phyloP scores from a whole-genome alignment of 2,888 invertebrate genomes.

The Agapostemon virescens region DNA sequence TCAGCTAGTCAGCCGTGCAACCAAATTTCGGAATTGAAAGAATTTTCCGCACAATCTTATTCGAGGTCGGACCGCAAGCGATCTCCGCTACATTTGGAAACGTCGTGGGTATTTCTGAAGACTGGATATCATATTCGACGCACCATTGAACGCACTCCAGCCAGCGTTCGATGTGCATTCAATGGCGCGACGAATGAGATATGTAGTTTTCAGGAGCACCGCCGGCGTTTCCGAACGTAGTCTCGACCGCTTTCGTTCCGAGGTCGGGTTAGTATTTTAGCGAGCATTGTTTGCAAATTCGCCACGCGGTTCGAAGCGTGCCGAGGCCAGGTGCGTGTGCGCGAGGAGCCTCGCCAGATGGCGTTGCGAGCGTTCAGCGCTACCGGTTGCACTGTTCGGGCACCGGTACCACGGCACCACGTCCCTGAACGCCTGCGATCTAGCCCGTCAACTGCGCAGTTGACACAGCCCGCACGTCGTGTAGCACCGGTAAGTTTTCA shows the following conservation, averaged over 20 bases:
- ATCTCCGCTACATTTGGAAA: too few species aligned
- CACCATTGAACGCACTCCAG: too few species aligned
- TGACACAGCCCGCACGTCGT: constrained; percentile 74
- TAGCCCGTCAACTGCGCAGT: constrained; percentile 78
- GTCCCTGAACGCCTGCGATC: constrained; percentile 72
- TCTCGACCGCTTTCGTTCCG: neutral
- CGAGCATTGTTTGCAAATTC: neutral
- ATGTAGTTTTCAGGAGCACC: neutral
- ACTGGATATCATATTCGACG: too few species aligned
- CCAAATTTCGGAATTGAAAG: too few species aligned
- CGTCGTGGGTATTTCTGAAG: too few species aligned
- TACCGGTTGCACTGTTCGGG: constrained; percentile 60
- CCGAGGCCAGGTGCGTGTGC: neutral
- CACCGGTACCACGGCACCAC: constrained; percentile 69
- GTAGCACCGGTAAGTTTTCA: constrained; percentile 76
- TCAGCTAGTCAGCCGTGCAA: too few species aligned
- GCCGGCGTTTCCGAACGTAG: neutral
- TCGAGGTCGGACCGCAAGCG: too few species aligned
- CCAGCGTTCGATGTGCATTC: too few species aligned
- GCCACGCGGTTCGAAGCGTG: constrained; percentile 27
- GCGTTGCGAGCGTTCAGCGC: constrained; percentile 56
- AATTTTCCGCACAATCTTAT: too few species aligned
- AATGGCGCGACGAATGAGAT: neutral
- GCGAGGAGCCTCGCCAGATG: constrained; percentile 54
- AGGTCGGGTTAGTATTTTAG: neutral